Conservation (phyloP, 2,113 vertebrate genomes). For the Gopherus flavomarginatus region DNA sequence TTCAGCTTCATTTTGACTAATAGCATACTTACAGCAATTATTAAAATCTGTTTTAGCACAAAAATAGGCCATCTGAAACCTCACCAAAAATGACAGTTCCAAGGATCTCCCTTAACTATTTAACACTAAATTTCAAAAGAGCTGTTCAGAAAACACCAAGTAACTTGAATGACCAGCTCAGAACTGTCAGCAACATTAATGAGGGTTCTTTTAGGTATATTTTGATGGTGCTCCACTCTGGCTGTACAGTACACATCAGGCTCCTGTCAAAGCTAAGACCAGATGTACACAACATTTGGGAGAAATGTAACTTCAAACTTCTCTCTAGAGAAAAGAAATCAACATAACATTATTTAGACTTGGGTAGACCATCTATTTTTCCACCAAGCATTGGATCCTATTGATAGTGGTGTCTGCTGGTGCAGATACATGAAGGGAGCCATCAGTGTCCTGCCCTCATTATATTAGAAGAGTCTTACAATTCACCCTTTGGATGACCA, state of each 20-base stretch:
- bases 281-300: neutral
- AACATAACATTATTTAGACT: neutral
- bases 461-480: neutral
- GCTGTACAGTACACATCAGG: rapidly evolving
- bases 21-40: slow-evolving; percentile 72
- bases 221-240: neutral
- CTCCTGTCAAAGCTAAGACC: neutral
- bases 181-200: neutral
- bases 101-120: neutral
- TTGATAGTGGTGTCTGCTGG: neutral
- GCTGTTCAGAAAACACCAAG: neutral
- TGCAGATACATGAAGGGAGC: neutral
- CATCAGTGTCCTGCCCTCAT: neutral
- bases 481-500: neutral
- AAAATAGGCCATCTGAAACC: slow-evolving; percentile 47
- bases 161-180: neutral
- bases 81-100: slow-evolving; percentile 36
- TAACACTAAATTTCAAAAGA: neutral
- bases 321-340: neutral
- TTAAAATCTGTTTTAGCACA: slow-evolving; percentile 60
- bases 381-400: neutral
- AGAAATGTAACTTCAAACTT: neutral
- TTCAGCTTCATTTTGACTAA: slow-evolving; percentile 72
- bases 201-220: neutral
- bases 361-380: neutral